Percentiles rank a stretch among this genome's conserved stretches.
phyloP scores from a whole-genome alignment of 2,113 vertebrate genomes.

The Thunnus maccoyii region DNA sequence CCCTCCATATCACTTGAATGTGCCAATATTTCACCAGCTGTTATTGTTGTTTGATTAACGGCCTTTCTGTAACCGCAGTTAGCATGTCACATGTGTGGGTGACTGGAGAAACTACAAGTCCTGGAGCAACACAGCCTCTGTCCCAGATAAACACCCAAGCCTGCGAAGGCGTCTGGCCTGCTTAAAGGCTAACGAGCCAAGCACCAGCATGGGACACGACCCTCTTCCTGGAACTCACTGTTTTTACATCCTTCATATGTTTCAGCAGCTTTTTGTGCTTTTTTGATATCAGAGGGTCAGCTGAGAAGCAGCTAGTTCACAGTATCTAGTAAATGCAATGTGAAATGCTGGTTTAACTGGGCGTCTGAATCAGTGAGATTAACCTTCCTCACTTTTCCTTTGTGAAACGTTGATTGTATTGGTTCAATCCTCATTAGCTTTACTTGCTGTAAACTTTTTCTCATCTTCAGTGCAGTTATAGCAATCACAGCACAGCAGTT shows the following conservation, averaged over 20 bases:
- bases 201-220: constrained; percentile 55
- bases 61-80: not conserved
- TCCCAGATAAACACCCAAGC: constrained; percentile 65
- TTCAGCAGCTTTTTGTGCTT: constrained; percentile 20
- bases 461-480: not conserved
- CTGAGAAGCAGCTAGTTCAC: not conserved
- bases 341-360: constrained; percentile 2
- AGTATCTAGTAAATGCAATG: not conserved
- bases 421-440: not conserved
- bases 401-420: not conserved
- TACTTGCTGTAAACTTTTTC: not conserved
- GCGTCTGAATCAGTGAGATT: not conserved
- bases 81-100: constrained; percentile 31
- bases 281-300: constrained; percentile 6
- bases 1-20: not conserved
- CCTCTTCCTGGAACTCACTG: constrained; percentile 48
- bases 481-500: not conserved
- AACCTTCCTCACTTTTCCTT: not conserved
- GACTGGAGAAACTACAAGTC: constrained; percentile 31
- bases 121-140: constrained; percentile 29
- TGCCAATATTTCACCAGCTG: not conserved
- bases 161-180: constrained; percentile 36
- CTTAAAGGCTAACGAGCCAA: constrained; percentile 42
- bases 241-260: constrained; percentile 46
- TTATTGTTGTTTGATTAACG: constrained; percentile 2